Evolutionary conservation across 2,113 vertebrate species (phyloP).

Genomic region (Calidris pygmaea): DNA sequence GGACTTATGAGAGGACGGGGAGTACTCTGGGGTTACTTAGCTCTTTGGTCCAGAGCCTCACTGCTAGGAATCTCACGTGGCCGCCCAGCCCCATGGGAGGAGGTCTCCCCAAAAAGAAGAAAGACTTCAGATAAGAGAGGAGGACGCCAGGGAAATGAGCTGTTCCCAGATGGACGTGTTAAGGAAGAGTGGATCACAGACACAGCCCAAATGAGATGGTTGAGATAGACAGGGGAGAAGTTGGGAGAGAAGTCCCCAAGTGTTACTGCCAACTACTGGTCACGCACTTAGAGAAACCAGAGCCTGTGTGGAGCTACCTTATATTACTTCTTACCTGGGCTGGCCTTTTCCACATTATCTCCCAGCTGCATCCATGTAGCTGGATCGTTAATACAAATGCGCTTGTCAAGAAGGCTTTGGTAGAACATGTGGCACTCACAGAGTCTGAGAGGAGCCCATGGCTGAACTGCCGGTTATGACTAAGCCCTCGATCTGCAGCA

Average conservation of each 20-base stretch:
- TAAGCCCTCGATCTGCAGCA: background rate
- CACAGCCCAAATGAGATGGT: conserved; percentile 10
- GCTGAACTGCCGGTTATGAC: background rate
- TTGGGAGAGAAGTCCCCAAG: background rate
- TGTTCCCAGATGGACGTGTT: background rate
- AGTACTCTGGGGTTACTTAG: background rate
- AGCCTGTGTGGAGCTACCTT: background rate
- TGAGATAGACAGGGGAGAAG: conserved; percentile 17
- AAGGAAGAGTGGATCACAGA: conserved; percentile 16
- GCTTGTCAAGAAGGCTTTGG: background rate
- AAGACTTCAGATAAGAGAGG: conserved; percentile 5
- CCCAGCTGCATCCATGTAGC: background rate
- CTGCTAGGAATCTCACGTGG: background rate
- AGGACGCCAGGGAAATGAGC: background rate
- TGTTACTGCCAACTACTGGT: conserved; percentile 11
- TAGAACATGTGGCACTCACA: background rate
- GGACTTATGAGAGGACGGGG: background rate
- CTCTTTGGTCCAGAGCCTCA: background rate
- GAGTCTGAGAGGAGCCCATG: background rate
- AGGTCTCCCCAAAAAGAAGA: background rate
- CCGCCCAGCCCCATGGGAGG: background rate
- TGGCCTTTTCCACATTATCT: background rate
- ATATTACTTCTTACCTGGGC: background rate
- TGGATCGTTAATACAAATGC: background rate
- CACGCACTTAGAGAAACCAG: background rate